A percentile compares a stretch with the other conserved stretches of the same genome.
Evolutionary conservation across 2,113 vertebrate genomes (phyloP).

Genomic region (Halichoerus grypus): DNA sequence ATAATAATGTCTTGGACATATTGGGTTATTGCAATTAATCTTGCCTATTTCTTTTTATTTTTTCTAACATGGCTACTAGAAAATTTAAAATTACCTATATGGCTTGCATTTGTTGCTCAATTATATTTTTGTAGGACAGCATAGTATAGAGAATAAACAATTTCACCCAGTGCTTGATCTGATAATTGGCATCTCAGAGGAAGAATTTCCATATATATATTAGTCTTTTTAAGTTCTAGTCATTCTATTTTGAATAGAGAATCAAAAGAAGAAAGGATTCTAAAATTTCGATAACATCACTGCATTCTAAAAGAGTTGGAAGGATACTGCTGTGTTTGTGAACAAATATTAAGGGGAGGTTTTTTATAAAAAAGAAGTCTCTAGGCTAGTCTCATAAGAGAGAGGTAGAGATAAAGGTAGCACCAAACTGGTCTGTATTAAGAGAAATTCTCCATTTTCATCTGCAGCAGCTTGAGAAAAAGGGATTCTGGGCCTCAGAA

Average conservation of each 20-base stretch:
- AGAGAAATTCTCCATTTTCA: background rate
- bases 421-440: background rate
- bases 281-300: background rate
- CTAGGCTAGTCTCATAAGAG: background rate
- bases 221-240: background rate
- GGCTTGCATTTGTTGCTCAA: background rate
- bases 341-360: background rate
- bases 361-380: background rate
- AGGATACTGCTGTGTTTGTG: background rate
- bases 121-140: background rate
- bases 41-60: background rate
- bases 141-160: background rate
- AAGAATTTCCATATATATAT: background rate
- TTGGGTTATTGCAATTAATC: background rate
- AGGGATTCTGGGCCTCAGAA: background rate
- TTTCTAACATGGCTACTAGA: background rate
- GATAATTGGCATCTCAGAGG: background rate
- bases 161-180: background rate
- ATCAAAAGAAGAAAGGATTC: background rate
- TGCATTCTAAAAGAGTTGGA: background rate
- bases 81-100: background rate
- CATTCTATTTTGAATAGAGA: background rate
- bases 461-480: background rate
- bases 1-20: background rate
- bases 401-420: background rate